These are phyloP conservation scores for Lamprologus tigripictilis DNA, from an alignment of 2,113 vertebrate species.

Conservation along the genomic window DNA sequence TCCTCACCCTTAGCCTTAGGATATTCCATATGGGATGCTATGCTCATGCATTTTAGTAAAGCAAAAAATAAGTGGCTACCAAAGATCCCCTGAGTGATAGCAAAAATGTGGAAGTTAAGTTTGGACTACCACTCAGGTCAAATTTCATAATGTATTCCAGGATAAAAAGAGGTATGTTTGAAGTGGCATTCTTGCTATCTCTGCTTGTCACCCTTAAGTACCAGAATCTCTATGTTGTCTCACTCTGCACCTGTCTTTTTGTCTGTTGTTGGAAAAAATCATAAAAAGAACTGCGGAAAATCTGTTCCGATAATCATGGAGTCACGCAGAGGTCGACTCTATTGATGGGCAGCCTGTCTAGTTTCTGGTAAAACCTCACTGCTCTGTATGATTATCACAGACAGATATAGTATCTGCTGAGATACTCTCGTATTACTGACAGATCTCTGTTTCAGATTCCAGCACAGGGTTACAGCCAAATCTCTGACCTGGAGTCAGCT, in stretches of 20 bases:
- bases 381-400: conserved; percentile 54
- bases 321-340: conserved; percentile 20
- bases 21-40: conserved; percentile 39
- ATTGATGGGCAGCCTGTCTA: conserved; percentile 24
- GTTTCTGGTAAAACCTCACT: conserved; percentile 16
- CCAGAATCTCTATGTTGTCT: neutral
- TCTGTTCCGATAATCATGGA: conserved; percentile 50
- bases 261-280: neutral
- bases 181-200: neutral
- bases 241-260: conserved; percentile 33
- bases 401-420: conserved; percentile 56
- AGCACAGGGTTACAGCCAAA: conserved; percentile 22
- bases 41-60: neutral
- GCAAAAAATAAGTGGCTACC: neutral
- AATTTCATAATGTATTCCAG: neutral
- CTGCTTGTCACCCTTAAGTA: neutral
- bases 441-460: conserved; percentile 41
- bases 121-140: neutral
- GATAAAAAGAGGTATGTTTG: neutral
- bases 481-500: conserved; percentile 5
- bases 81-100: neutral
- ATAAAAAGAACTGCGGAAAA: conserved; percentile 16
- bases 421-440: conserved; percentile 54
- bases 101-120: neutral
- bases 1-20: neutral